Evolutionary conservation across 2,113 vertebrate species (phyloP), one percentile per base, ranked within the genome.

Genomic region (Gila orcuttii): DNA sequence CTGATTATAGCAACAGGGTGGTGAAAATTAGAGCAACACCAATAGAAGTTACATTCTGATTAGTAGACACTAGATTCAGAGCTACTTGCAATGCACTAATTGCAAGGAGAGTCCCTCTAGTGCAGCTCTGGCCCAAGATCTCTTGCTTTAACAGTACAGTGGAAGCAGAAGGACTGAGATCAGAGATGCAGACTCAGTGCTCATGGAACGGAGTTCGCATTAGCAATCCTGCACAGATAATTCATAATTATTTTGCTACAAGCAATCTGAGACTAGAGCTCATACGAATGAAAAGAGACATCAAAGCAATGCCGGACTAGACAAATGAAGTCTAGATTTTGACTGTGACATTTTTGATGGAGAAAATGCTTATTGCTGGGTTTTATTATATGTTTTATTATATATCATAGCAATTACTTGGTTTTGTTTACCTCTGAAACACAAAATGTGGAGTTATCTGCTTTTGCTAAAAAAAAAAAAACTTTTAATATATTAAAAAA

Each of bases 1-100:
- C 55, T 50, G 85, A 88, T 88, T 86, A 86, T 68, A 76, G 76
- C 81, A 84, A 69, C 45, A 60, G 47, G 85, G 47, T 59, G 59
- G 28, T 21, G 59, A 81, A 52, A 28, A 68, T 62, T 50, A 74
- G 45, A 64, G 1, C 45, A 84, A 85, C 74, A 69, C 36, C 47
- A 79, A 79, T 39, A 55, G 55, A 62, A 79, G 77, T 60, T 42
- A 9, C 33, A 60, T 42, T 11, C 77, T 42, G 31, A 23, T 62
- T 62, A 60, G 33, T 36, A 60, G 19, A 62, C 33, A 13, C 31
- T 79, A 59, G 77, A 60, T 42, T 79, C 2, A 39, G 55, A 36
- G 50, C 55, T 79, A 6, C 47, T 15, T 47, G 12, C 6, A 13
- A 19, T n/a, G 33, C 55, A 42, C 55, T 39, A 60, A 60, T 60